Evolutionary conservation across 2,888 invertebrate species (phyloP).

Genomic region (Gnatocerus cornutus): DNA sequence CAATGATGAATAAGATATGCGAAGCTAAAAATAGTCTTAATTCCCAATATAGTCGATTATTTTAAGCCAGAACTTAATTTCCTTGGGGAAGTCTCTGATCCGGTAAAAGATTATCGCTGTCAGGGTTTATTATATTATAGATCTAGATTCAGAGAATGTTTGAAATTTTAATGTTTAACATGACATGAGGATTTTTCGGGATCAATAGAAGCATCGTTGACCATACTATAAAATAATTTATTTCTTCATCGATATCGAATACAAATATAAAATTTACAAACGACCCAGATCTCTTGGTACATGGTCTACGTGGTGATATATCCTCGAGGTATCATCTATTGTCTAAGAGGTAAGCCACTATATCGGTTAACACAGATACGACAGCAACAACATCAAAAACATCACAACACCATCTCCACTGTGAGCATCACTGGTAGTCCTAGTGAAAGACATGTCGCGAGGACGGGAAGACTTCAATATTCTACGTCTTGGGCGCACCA

Average conservation of each 20-base stretch:
- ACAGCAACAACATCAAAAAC: slow-evolving; percentile 52
- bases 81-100: slow-evolving; percentile 30
- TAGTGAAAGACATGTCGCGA: slow-evolving; percentile 44
- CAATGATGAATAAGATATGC: slow-evolving; percentile 13
- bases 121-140: slow-evolving; percentile 13
- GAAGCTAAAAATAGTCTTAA: slow-evolving; percentile 7
- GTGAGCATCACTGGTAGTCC: slow-evolving; percentile 36
- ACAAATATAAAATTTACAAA: slow-evolving; percentile 67
- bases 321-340: slow-evolving; percentile 49
- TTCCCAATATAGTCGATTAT: slow-evolving; percentile 23
- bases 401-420: slow-evolving; percentile 47
- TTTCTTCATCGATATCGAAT: slow-evolving; percentile 57
- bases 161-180: slow-evolving; percentile 18
- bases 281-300: slow-evolving; percentile 58
- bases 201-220: slow-evolving; percentile 8
- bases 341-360: slow-evolving; percentile 61
- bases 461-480: slow-evolving; percentile 56
- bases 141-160: slow-evolving; percentile 2
- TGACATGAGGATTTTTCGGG: slow-evolving; percentile 7
- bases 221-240: slow-evolving; percentile 62
- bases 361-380: slow-evolving; percentile 57
- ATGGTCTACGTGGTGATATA: slow-evolving; percentile 44
- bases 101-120: slow-evolving; percentile 22
- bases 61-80: slow-evolving; percentile 23
- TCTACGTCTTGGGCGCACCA: slow-evolving; percentile 70